These are phyloP conservation scores for Hydrozoanthus gracilis DNA, from an alignment of 92 coral and sea anemone species.

Conservation along the genomic window DNA sequence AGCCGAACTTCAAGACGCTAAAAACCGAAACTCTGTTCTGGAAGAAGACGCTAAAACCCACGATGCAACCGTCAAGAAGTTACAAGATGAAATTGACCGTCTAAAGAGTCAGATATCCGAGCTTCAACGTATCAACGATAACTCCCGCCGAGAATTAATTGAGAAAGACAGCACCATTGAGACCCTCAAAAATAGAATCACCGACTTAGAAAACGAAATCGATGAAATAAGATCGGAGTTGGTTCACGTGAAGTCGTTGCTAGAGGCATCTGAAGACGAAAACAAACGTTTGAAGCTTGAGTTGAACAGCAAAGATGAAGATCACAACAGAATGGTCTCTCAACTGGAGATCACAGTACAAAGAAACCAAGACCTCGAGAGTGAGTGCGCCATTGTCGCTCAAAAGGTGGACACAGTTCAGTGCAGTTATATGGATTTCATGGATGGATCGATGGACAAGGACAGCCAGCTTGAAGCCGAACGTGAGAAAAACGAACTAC, in stretches of 20 bases:
- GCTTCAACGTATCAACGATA: constrained; percentile 80
- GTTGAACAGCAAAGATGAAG: constrained; percentile 84
- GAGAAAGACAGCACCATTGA: constrained; percentile 90
- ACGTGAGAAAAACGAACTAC: constrained; percentile 75
- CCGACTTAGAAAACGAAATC: constrained; percentile 80
- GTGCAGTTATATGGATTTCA: constrained; percentile 77
- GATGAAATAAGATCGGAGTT: constrained; percentile 90
- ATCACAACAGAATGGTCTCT: constrained; percentile 74
- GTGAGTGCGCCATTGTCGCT: constrained; percentile 80
- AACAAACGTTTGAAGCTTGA: constrained; percentile 71
- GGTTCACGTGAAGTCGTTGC: constrained; percentile 74
- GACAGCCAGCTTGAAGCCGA: constrained; percentile 73
- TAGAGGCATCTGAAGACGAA: constrained; percentile 88
- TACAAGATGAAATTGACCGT: constrained; percentile 85
- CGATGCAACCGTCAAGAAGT: constrained; percentile 69
- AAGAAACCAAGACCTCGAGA: constrained; percentile 76
- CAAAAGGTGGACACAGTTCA: constrained; percentile 77
- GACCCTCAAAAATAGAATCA: constrained; percentile 75
- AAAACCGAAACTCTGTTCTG: constrained; percentile 74
- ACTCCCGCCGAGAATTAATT: constrained; percentile 73
- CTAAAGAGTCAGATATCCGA: constrained; percentile 85
- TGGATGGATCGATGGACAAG: constrained; percentile 66
- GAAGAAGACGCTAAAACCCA: constrained; percentile 87
- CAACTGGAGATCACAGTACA: constrained; percentile 78
- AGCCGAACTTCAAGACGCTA: constrained; percentile 84